Evolutionary conservation across 2,113 vertebrate species (phyloP).

Genomic region (Paramisgurnus dabryanus): DNA sequence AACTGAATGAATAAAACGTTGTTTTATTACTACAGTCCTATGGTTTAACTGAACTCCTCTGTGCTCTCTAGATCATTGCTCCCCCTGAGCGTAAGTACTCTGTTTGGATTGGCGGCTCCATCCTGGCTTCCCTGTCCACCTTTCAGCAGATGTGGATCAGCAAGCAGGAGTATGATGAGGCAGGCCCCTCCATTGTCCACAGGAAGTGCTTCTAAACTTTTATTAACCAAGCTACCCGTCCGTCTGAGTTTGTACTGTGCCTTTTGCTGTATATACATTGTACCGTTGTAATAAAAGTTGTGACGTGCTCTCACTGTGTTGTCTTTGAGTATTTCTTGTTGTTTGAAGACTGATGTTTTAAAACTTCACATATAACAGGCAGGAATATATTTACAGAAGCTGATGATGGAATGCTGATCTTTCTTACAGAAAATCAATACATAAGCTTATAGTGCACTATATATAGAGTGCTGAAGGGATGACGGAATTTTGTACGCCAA

Average conservation of each 20-base stretch:
- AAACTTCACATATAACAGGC: too few species aligned
- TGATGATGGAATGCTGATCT: too few species aligned
- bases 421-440: too few species aligned
- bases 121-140: constrained; percentile 98
- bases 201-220: constrained; percentile 93
- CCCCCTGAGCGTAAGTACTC: constrained; percentile 98
- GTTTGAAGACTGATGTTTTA: too few species aligned
- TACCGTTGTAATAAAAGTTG: constrained; percentile 78
- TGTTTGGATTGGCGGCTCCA: constrained; percentile 98
- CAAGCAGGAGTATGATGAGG: constrained; percentile 98
- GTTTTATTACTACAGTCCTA: not conserved
- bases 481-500: too few species aligned
- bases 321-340: constrained; percentile 51
- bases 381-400: too few species aligned
- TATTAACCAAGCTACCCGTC: constrained; percentile 51
- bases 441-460: too few species aligned
- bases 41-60: constrained; percentile 1
- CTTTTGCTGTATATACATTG: constrained; percentile 78
- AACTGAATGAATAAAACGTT: not conserved
- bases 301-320: constrained; percentile 59
- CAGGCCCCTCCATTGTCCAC: constrained; percentile 97
- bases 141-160: constrained; percentile 99
- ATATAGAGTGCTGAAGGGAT: too few species aligned
- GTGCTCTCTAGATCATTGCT: constrained; percentile 87
- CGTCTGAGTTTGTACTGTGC: constrained; percentile 71